Conservation (phyloP, 2,888 invertebrate genomes). For the Gisinianus flammeolus region DNA sequence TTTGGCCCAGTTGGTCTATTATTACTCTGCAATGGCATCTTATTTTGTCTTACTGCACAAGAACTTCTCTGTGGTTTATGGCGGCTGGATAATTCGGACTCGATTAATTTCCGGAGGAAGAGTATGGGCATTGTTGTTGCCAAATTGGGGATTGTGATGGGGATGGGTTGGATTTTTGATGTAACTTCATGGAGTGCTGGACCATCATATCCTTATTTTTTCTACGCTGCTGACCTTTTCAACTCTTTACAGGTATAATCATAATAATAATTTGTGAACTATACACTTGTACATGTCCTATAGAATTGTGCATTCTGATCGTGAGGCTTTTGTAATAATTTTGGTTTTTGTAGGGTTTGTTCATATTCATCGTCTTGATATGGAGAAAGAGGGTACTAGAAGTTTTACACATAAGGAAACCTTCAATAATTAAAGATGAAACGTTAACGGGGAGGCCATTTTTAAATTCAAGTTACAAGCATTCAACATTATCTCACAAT, state of each 20-base stretch:
- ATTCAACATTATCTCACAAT: slow-evolving; percentile 34
- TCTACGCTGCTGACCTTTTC: slow-evolving; percentile 55
- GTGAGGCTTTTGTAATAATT: slow-evolving; percentile 12
- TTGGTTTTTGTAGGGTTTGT: slow-evolving; percentile 52
- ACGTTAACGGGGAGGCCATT: slow-evolving; percentile 57
- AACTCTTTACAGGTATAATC: slow-evolving; percentile 54
- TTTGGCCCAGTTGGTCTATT: slow-evolving; percentile 57
- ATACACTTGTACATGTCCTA: background rate
- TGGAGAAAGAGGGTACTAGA: slow-evolving; percentile 58
- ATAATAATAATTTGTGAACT: background rate
- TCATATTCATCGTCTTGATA: slow-evolving; percentile 56
- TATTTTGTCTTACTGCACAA: slow-evolving; percentile 58
- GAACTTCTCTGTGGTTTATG: slow-evolving; percentile 57
- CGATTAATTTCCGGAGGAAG: slow-evolving; percentile 55
- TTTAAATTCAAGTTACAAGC: slow-evolving; percentile 39
- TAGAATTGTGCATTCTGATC: background rate
- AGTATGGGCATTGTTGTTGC: slow-evolving; percentile 58
- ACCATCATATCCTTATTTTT: slow-evolving; percentile 48
- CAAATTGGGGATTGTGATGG: slow-evolving; percentile 58
- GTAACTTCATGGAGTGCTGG: slow-evolving; percentile 55
- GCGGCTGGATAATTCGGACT: slow-evolving; percentile 57
- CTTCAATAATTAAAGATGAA: slow-evolving; percentile 57
- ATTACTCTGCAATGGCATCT: slow-evolving; percentile 53
- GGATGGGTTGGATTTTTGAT: slow-evolving; percentile 58
- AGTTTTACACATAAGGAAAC: slow-evolving; percentile 54